Evolutionary conservation across 2,113 vertebrate genomes (phyloP), one percentile per base, ranked within the genome.

Genomic region (Larimichthys crocea): DNA sequence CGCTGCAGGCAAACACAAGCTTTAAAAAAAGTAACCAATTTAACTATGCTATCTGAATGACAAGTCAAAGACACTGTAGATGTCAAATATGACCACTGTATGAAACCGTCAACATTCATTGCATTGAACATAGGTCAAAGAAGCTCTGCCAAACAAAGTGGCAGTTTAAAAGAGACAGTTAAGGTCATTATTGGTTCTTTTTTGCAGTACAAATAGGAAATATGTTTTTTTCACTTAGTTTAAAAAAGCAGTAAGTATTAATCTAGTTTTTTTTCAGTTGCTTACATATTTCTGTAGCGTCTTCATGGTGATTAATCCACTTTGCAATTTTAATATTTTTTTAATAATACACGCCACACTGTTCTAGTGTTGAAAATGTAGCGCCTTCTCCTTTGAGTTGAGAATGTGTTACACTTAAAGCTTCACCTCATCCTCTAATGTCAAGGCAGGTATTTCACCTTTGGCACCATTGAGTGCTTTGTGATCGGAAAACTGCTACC

Each of bases 401-500:
- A 82, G 68, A 65, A 44, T 22, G 44, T 68, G 61, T 63, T 66
- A n/a, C 46, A 53, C 31, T 71, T 46, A 6, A 52, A 72, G 48
- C n/a, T 26, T 22, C 79, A 68, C 40, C 16, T 52, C 48, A 26
- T 31, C 63, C 56, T 49, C 46, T 19, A 42, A 74, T 85, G 87
- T 84, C 49, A 64, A 49, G 24, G 70, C 46, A 68, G 52, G 40
- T n/a, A 19, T 75, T 40, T 76, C 64, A 88, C 65, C 73, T 83
- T 69, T 56, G 59, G 55, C 72, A 64, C 24, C 29, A 31, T 29
- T 2, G 8, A 78, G 79, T 76, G 42, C 57, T 84, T 74, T 74
- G 49, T 64, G 67, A 76, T 83, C 5, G 6, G 77, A 86, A 83
- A 77, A 79, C 64, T 80, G 66, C 77, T 80, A 60, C 65, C 66